phyloP scores from a whole-genome alignment of 1,140 invertebrate species.

The Drosophila orena region DNA sequence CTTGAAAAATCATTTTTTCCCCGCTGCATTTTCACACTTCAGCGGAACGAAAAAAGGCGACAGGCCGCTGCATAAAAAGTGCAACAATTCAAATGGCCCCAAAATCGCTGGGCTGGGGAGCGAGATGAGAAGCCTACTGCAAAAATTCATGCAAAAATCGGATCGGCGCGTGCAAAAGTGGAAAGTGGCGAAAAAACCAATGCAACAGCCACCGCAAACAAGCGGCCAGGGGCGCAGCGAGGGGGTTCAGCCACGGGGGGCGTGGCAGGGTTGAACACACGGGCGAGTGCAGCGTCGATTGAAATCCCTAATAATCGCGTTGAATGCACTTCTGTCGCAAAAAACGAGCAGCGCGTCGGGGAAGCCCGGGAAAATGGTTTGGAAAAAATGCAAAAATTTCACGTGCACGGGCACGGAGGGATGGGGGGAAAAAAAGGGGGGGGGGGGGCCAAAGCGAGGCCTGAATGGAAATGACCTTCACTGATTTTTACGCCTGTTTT shows the following conservation, averaged over 20 bases:
- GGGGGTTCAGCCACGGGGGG: conserved; percentile 1
- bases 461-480: conserved; percentile 76
- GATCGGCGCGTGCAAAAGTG: conserved; percentile 48
- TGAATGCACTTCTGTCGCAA: conserved; percentile 65
- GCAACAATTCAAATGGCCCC: conserved; percentile 77
- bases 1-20: conserved; percentile 45
- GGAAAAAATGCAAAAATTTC: conserved; percentile 76
- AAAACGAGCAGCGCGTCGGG: not conserved
- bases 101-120: conserved; percentile 7
- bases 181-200: conserved; percentile 55
- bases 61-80: conserved; percentile 75
- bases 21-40: conserved; percentile 78
- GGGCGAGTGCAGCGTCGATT: conserved; percentile 71
- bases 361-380: conserved; percentile 14
- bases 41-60: conserved; percentile 42
- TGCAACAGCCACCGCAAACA: conserved; percentile 74
- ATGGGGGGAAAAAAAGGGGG: too few relatives aligned
- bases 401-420: too few relatives aligned
- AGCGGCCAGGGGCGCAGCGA: conserved; percentile 26
- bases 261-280: conserved; percentile 7
- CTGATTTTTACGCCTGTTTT: conserved; percentile 45
- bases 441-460: conserved; percentile 1
- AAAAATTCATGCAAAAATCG: conserved; percentile 78
- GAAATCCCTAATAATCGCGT: conserved; percentile 81
- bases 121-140: conserved; percentile 59